Evolutionary conservation across 2,797 vertebrate species (phyloP), one percentile per base, ranked within the genome.

Genomic region (Steatocranus sp.): DNA sequence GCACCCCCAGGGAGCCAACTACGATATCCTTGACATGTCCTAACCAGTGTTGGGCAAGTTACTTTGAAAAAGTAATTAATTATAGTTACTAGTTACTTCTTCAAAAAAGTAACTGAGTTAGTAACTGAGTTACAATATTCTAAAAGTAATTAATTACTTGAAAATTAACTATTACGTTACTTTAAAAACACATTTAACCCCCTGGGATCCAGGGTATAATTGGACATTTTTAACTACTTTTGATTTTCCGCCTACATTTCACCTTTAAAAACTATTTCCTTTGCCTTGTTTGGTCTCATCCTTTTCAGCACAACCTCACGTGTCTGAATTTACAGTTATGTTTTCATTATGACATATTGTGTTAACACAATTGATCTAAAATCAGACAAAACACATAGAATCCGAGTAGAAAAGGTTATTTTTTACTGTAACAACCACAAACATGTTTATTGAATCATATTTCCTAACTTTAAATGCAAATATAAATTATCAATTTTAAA

Each of bases 181-280:
- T 4, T 8, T 4, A 46, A 46, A 1, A 46, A 46, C 17, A 8
- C 0, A 0, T 50, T 50, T 11, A 50, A 20, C 18, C 48, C 18
- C 0, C 48, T 11, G 3, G 48, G 48, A 5, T 20, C 48, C 18
- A 49, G 18, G 49, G 49, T 23, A 23, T 12, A 23, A 23, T 25
- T 14, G 50, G 50, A 0, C 50, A 51, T 23, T 51, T 51, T 23
- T 23, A 0, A 5, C 20, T 25, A 14, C 4, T 6, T 53, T 53
- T 25, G 50, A 53, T 0, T 25, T 25, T 0, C 50, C 20, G 4
- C 1, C 1, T n/a, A 51, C 0, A 50, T 50, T 2, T 6, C n/a
- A 50, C 49, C 5, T 20, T 50, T 2, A 50, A 0, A 50, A 50
- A 50, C 10, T 0, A 6, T 11, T 50, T 6, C 0, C 10, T 50